These are phyloP conservation scores for Neostethus bicornis DNA, from an alignment of 2,797 vertebrate genomes.

Conservation along the genomic window DNA sequence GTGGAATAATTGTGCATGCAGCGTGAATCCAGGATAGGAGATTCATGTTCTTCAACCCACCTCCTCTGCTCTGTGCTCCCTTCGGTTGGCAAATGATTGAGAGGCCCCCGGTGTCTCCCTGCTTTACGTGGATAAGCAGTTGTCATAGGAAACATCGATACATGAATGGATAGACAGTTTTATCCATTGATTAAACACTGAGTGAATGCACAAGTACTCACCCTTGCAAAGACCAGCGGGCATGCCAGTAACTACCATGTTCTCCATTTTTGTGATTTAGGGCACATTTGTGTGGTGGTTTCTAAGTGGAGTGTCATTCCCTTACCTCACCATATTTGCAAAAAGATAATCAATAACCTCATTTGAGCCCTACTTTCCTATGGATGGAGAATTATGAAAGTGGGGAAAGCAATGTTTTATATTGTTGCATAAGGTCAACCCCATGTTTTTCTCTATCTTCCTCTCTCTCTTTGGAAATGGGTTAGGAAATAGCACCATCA, in stretches of 20 bases:
- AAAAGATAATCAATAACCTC: slow-evolving; percentile 69
- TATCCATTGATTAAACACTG: slow-evolving; percentile 82
- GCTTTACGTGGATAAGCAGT: slow-evolving; percentile 74
- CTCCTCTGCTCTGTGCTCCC: slow-evolving; percentile 44
- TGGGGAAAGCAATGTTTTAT: slow-evolving; percentile 46
- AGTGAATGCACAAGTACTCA: slow-evolving; percentile 68
- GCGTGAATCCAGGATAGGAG: slow-evolving; percentile 56
- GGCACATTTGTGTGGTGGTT: slow-evolving; percentile 75
- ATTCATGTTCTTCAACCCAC: slow-evolving; percentile 52
- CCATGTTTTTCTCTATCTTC: too few species aligned
- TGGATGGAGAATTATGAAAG: slow-evolving; percentile 25
- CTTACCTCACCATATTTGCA: slow-evolving; percentile 60
- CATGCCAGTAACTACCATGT: slow-evolving; percentile 51
- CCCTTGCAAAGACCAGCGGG: slow-evolving; percentile 44
- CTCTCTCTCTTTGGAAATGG: slow-evolving; percentile 43
- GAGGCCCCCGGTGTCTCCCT: slow-evolving; percentile 69
- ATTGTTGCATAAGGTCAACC: slow-evolving; percentile 62
- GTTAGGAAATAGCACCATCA: slow-evolving; percentile 63
- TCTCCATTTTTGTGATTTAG: slow-evolving; percentile 74
- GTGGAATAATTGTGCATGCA: slow-evolving; percentile 62
- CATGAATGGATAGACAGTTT: slow-evolving; percentile 79
- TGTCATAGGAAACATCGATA: slow-evolving; percentile 79
- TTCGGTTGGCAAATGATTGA: slow-evolving; percentile 68
- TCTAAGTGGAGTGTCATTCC: slow-evolving; percentile 72
- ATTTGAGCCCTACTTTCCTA: slow-evolving; percentile 52